Evolutionary conservation across 1,140 invertebrate genomes (phyloP), one percentile per base, ranked within the genome.

Genomic region (Drosophila rufa): DNA sequence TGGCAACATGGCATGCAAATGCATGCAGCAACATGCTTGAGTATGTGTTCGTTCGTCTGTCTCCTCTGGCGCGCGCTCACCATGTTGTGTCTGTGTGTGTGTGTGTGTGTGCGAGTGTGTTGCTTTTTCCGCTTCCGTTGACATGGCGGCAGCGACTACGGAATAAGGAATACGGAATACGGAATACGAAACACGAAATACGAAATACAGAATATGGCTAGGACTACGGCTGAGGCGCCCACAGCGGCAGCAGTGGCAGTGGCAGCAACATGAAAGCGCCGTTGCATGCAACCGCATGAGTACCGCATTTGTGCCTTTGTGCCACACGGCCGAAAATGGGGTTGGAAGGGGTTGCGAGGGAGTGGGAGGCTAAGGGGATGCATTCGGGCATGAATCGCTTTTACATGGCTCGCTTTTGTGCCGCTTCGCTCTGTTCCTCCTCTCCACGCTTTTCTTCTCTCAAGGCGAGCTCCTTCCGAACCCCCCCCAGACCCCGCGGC

Each of bases 121-220:
- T 79, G 80, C 81, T 79, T 89, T 76, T 91, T 91, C 87, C 87
- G 80, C 82, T 91, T 91, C 87, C 87, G 87, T 73, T 91, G 87
- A 87, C 87, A 91, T 86, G 87, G 83, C 75, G 80, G 75, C 76
- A 67, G 47, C 74, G 60, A 68, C 74, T 48, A 50, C 60, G 51
- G 42, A 56, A 33, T 42, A 40, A 47, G 71, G 46, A 40, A 48
- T 65, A 45, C 62, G 42, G 22, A 36, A 36, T 36, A 70, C 59
- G 9, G 15, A 38, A 36, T n/a, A 19, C 36, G 53, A 40, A 56
- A 56, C 53, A 56, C 53, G 36, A 55, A 57, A 36, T 42, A 30
- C 45, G 55, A 47, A 40, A 56, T 70, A 46, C 43, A 40, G 36
- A 40, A 42, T 42, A 25, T 53, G 47, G 40, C 57, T 43, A 9